Percentiles rank a stretch among this genome's conserved stretches.
Evolutionary conservation across 2,888 invertebrate genomes (phyloP).

Genomic region (Homarus gammarus): DNA sequence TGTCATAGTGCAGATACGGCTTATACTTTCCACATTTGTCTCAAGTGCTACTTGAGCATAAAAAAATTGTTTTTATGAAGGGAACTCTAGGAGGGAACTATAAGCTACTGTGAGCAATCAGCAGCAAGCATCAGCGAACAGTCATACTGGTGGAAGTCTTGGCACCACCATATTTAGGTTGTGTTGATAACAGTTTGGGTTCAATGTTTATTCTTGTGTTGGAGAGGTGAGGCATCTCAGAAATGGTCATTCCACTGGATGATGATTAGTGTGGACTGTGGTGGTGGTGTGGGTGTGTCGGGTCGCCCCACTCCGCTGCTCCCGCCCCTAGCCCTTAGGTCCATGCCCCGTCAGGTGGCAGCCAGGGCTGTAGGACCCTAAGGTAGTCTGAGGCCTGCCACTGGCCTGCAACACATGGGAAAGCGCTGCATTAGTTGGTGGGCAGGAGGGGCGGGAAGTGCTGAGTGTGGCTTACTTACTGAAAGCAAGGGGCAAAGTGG

Average conservation of each 20-base stretch:
- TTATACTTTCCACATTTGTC: not conserved
- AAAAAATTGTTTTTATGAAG: not conserved
- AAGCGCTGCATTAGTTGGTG: conserved; percentile 57
- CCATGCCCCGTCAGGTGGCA: conserved; percentile 60
- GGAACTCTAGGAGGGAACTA: not conserved
- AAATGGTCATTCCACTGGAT: conserved; percentile 15
- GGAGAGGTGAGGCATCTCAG: conserved; percentile 7
- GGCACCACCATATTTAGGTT: not conserved
- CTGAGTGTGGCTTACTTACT: not conserved
- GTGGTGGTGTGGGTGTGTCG: conserved; percentile 43
- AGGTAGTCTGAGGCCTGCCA: conserved; percentile 69
- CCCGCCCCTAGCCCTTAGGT: conserved; percentile 54
- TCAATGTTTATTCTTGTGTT: conserved; percentile 10
- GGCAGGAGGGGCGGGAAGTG: conserved; percentile 28
- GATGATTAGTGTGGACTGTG: conserved; percentile 29
- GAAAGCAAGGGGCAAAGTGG: not conserved
- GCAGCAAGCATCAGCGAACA: conserved; percentile 25
- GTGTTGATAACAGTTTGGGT: not conserved
- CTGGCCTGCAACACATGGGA: conserved; percentile 72
- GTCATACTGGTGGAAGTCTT: conserved; percentile 5
- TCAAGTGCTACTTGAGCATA: conserved; percentile 19
- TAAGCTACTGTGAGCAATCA: not conserved
- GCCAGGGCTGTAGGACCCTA: conserved; percentile 52
- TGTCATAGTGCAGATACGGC: no score
- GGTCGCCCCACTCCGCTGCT: conserved; percentile 45